Evolutionary conservation across 2,797 vertebrate genomes (phyloP).

Genomic region (Girardinus metallicus): DNA sequence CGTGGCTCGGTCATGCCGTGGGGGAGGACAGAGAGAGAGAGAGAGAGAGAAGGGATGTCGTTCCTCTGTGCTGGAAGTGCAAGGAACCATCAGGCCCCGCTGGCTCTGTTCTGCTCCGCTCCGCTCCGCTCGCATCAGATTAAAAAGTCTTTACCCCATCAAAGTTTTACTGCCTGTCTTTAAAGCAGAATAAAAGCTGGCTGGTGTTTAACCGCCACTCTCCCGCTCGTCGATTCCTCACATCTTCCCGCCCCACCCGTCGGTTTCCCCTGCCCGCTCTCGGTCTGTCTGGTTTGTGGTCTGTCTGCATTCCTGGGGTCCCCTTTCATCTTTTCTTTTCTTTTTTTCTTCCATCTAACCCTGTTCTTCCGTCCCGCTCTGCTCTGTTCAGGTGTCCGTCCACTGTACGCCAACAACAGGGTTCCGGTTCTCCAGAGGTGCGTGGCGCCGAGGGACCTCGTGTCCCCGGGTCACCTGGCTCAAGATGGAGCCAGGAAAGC

Average conservation of each 20-base stretch:
- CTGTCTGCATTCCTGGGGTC: conserved; percentile 36
- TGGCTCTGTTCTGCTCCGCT: conserved; percentile 67
- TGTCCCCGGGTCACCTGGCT: conserved; percentile 46
- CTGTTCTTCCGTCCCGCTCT: conserved; percentile 3
- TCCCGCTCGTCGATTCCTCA: conserved; percentile 39
- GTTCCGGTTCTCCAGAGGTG: conserved; percentile 81
- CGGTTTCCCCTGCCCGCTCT: conserved; percentile 20
- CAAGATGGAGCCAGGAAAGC: conserved; percentile 50
- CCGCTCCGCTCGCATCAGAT: conserved; percentile 72
- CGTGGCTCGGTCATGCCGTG: conserved; percentile 72
- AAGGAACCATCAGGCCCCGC: conserved; percentile 54
- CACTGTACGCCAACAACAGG: conserved; percentile 71
- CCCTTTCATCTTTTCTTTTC: conserved; percentile 28
- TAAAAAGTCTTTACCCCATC: conserved; percentile 81
- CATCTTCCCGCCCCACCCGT: conserved; percentile 16
- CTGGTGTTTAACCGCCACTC: conserved; percentile 74
- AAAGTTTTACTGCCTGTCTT: conserved; percentile 80
- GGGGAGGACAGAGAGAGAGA: conserved; percentile 42
- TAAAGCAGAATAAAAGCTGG: conserved; percentile 79
- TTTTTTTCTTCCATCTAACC: neutral
- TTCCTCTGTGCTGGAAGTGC: conserved; percentile 42
- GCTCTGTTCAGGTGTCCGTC: conserved; percentile 64
- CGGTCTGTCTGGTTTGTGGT: conserved; percentile 40
- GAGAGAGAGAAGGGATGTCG: conserved; percentile 35
- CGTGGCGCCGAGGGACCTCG: conserved; percentile 58